Base-by-base conservation (phyloP, 2,113 vertebrate genomes). In the Heterochromis multidens region DNA sequence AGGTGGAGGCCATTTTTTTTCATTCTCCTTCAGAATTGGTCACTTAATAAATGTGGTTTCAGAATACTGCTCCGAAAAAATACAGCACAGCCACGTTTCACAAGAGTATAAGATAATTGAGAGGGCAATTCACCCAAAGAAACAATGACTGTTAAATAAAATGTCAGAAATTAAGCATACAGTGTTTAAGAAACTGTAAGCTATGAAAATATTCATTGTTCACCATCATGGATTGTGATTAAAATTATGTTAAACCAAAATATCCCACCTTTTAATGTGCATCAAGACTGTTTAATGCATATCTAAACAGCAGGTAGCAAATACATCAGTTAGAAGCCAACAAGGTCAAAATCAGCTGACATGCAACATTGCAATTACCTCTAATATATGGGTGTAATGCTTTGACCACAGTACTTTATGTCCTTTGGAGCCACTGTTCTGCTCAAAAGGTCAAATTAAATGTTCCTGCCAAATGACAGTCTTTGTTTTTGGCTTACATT, bases 381-480 rank as follows among this genome's bases (percentile, higher is more conserved):
- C 83, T 93, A 79, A 91, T 91, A 79, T 91, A 31, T 57, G 79
- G n/a, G 61, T 25, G 37, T 86, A 90, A 95, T 92, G 87, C 80
- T 88, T 88, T 86, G 5, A 91, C 80, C 77, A 63, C 21, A 80
- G 83, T 88, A 86, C 91, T 93, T 86, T 70, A 81, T 79, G 67
- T 57, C 77, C 86, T 77, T 85, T 80, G 67, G 59, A 85, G 83
- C 65, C 57, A 25, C 67, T 84, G 67, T 89, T 86, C 87, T 72
- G 43, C 85, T 88, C 60, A 83, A 90, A 94, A 91, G 4, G 35
- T 67, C 87, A 93, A 94, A 93, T 95, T 93, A 94, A 91, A 83
- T 79, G 49, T 54, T 89, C 82, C 56, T 85, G 52, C 84, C 40
- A 80, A 90, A 85, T 58, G 43, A 91, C 63, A 79, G 79, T 88